Evolutionary conservation across 2,113 vertebrate species (phyloP), one percentile per base, ranked within the genome.

Genomic region (Paralichthys olivaceus): DNA sequence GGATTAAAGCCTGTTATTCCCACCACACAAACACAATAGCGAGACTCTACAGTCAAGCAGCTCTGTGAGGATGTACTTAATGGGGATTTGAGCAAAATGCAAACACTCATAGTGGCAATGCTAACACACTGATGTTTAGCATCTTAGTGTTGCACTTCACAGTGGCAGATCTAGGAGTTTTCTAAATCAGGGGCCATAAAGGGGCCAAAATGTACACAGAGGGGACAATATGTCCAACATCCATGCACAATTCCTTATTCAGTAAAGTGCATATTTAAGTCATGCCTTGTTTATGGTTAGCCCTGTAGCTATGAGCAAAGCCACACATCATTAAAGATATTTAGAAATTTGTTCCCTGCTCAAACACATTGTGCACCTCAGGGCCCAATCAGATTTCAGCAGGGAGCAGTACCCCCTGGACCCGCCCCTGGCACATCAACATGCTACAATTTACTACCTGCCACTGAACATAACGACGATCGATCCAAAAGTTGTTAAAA

Each of bases 401-500:
- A 2, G 32, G 9, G 37, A 40, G 9, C 37, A 40, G 37, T 13
- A 2, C 37, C 37, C 11, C 12, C 37, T 40, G 37, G 37, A 3
- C 11, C 12, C 37, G 37, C 37, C 37, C 37, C 54, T 28, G 23
- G 26, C 20, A 17, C 3, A 5, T 37, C 26, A 32, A 5, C 15
- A 19, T 61, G n/a, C 59, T 26, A 37, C 34, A 7, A n/a, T 34
- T 62, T 43, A 43, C 13, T 8, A 43, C 60, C n/a, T 7, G 22
- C 13, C 37, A 25, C 63, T 37, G 17, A 69, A 25, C 53, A 40
- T 1, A 62, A 53, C 5, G 5, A 20, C 20, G 9, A 26, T 26
- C 25, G n/a, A 54, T 66, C 20, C 40, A 66, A 37, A 34, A 20
- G 43, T 43, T 69, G n/a, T n/a, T n/a, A 20, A 22, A 62, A 25